Evolutionary conservation across 2,888 invertebrate genomes (phyloP).

Genomic region (Pyrrhosoma nymphula): DNA sequence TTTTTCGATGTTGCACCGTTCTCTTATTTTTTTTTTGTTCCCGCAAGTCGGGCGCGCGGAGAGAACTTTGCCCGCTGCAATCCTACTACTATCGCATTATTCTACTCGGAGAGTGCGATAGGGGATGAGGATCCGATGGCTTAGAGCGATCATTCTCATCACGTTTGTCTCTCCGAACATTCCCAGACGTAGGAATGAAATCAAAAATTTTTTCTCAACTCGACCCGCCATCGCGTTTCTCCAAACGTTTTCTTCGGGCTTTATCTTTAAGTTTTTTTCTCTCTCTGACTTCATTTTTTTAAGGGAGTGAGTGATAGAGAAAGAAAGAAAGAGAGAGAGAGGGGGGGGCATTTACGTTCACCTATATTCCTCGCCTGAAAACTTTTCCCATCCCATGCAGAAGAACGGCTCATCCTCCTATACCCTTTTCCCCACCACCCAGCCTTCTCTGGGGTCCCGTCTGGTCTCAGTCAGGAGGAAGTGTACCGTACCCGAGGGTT

Average conservation of each 20-base stretch:
- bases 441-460: neutral
- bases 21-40: neutral
- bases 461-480: neutral
- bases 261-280: neutral
- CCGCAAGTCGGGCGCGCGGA: neutral
- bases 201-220: neutral
- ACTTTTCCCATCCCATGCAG: constrained; percentile 33
- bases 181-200: neutral
- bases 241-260: neutral
- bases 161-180: constrained; percentile 24
- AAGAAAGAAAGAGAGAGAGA: no score
- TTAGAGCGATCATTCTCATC: constrained; percentile 29
- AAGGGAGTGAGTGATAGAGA: neutral
- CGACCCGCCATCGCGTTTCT: neutral
- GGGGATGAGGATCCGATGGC: neutral
- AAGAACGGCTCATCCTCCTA: neutral
- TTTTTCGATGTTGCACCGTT: neutral
- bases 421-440: neutral
- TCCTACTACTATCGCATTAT: no score
- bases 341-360: neutral
- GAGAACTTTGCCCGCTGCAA: neutral
- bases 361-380: neutral
- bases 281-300: neutral
- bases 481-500: neutral
- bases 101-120: neutral